Evolutionary conservation across 2,888 invertebrate species (phyloP).

Genomic region (Eupithecia vulgata): DNA sequence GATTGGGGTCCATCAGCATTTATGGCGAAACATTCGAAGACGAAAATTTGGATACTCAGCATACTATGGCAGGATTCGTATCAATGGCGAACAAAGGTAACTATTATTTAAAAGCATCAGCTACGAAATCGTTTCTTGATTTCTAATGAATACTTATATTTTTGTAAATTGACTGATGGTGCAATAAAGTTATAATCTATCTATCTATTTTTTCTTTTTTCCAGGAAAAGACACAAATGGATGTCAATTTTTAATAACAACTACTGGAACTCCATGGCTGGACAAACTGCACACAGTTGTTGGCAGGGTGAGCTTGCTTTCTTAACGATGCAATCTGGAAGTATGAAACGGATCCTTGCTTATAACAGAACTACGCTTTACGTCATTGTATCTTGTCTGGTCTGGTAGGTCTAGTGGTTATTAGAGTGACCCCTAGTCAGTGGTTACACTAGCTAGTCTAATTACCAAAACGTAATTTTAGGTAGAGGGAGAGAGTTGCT

Average conservation of each 20-base stretch:
- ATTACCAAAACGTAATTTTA: too few relatives aligned
- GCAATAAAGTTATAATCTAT: too few relatives aligned
- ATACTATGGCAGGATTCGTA: slow-evolving; percentile 92
- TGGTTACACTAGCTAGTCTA: too few relatives aligned
- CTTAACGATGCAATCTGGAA: neutral
- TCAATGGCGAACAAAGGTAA: slow-evolving; percentile 95
- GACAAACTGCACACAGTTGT: slow-evolving; percentile 95
- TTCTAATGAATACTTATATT: too few relatives aligned
- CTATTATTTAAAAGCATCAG: neutral
- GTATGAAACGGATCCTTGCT: neutral
- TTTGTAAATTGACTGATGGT: too few relatives aligned
- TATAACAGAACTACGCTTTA: neutral
- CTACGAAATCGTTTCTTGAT: too few relatives aligned
- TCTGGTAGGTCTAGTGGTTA: too few relatives aligned
- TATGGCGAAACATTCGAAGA: slow-evolving; percentile 94
- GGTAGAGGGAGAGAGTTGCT: too few relatives aligned
- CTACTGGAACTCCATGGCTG: slow-evolving; percentile 93
- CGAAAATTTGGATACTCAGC: slow-evolving; percentile 92
- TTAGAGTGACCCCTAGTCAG: too few relatives aligned
- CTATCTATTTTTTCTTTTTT: slow-evolving; percentile 39
- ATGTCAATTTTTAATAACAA: slow-evolving; percentile 97
- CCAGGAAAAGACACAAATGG: slow-evolving; percentile 94
- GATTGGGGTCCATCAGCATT: slow-evolving; percentile 92
- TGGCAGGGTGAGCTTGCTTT: slow-evolving; percentile 87
- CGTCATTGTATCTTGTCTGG: neutral